Conservation (phyloP, 2,888 invertebrate genomes). For the Drosophila gaucha region DNA sequence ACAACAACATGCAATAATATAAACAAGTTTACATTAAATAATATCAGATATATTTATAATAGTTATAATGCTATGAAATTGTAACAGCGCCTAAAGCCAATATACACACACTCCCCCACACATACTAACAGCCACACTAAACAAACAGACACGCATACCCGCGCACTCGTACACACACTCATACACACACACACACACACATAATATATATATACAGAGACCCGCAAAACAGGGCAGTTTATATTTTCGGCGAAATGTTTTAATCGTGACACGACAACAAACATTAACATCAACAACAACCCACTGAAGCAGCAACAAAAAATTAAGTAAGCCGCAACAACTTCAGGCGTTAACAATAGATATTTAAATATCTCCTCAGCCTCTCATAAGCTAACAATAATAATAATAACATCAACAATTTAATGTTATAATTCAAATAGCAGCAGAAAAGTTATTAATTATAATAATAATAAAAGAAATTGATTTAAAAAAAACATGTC, state of each 20-base stretch:
- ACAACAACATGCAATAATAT: conserved; percentile 68
- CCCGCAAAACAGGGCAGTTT: conserved; percentile 40
- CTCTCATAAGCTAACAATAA: conserved; percentile 67
- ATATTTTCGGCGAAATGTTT: conserved; percentile 53
- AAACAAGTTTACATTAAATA: conserved; percentile 75
- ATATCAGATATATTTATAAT: conserved; percentile 75
- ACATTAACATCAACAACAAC: conserved; percentile 25
- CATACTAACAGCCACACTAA: conserved; percentile 14
- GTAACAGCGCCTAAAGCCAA: conserved; percentile 67
- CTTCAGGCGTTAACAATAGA: conserved; percentile 38
- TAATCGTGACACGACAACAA: conserved; percentile 30
- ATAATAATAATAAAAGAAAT: conserved; percentile 60
- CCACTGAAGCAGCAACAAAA: conserved; percentile 46
- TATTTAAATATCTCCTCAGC: conserved; percentile 56
- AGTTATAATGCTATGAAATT: conserved; percentile 74
- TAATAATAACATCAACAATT: conserved; percentile 44
- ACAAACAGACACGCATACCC: conserved; percentile 16
- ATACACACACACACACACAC: conserved; percentile 12
- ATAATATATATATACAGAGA: conserved; percentile 11
- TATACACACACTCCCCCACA: conserved; percentile 25
- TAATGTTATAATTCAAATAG: conserved; percentile 70
- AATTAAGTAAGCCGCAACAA: conserved; percentile 20
- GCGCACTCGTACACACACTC: conserved; percentile 9
- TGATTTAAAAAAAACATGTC: conserved; percentile 27
- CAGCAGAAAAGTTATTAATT: conserved; percentile 64